Evolutionary conservation across 1,140 invertebrate species (phyloP).

Genomic region (Drosophila nigromelanica): DNA sequence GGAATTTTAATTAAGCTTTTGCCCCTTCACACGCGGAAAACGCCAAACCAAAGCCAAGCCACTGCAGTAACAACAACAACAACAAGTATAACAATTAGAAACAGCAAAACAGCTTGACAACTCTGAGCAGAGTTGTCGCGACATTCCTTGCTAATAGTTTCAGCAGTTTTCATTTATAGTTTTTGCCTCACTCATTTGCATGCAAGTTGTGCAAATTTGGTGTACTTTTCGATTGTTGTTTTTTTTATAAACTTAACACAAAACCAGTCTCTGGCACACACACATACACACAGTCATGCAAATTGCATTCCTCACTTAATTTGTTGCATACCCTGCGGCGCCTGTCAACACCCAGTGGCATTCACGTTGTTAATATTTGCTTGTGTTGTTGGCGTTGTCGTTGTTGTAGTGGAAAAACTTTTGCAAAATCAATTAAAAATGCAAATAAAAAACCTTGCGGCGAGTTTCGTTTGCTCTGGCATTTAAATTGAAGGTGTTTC

Average conservation of each 20-base stretch:
- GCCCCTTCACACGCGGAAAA: conserved; percentile 60
- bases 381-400: conserved; percentile 28
- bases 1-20: conserved; percentile 84
- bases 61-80: conserved; percentile 34
- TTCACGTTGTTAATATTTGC: conserved; percentile 31
- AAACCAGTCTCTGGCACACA: conserved; percentile 14
- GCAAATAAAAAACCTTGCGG: conserved; percentile 56
- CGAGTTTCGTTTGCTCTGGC: conserved; percentile 52
- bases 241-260: conserved; percentile 57
- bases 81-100: conserved; percentile 44
- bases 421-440: conserved; percentile 73
- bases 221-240: conserved; percentile 42
- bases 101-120: conserved; percentile 55
- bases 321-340: conserved; percentile 68
- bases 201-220: conserved; percentile 37
- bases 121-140: conserved; percentile 59
- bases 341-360: conserved; percentile 26
- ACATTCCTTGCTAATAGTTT: conserved; percentile 73
- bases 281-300: conserved; percentile 2
- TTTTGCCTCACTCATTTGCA: conserved; percentile 26
- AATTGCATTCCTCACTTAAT: conserved; percentile 74
- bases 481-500: conserved; percentile 65
- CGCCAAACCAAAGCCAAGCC: conserved; percentile 18
- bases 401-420: conserved; percentile 48
- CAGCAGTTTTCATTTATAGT: conserved; percentile 52